Evolutionary conservation across 2,797 vertebrate genomes (phyloP).

Genomic region (Sphenodon punctatus): DNA sequence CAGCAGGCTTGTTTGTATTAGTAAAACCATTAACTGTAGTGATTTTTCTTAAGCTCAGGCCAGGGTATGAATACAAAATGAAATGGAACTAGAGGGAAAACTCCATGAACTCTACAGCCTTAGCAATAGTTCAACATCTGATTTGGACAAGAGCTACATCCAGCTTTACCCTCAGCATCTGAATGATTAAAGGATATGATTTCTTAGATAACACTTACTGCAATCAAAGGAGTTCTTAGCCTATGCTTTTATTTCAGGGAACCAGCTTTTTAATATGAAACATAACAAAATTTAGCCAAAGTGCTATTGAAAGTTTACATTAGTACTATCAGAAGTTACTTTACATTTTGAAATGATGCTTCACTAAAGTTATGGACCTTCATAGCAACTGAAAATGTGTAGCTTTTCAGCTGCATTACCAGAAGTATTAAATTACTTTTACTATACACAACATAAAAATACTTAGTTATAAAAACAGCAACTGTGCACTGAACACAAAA

Average conservation of each 20-base stretch:
- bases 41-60: too few relatives aligned
- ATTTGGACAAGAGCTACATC: too few relatives aligned
- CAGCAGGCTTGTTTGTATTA: too few relatives aligned
- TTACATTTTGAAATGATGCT: neutral
- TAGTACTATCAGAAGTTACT: slow-evolving; percentile 26
- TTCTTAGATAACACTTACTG: too few relatives aligned
- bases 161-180: too few relatives aligned
- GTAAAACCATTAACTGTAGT: too few relatives aligned
- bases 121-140: too few relatives aligned
- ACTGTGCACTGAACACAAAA: slow-evolving; percentile 63
- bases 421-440: slow-evolving; percentile 34
- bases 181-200: too few relatives aligned
- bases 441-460: slow-evolving; percentile 68
- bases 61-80: too few relatives aligned
- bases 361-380: slow-evolving; percentile 22
- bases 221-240: too few relatives aligned
- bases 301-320: slow-evolving; percentile 43
- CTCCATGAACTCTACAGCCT: too few relatives aligned
- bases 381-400: slow-evolving; percentile 39
- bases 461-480: slow-evolving; percentile 72
- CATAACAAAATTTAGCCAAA: slow-evolving; percentile 33
- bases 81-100: too few relatives aligned
- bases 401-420: slow-evolving; percentile 34
- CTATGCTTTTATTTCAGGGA: slow-evolving; percentile 67
- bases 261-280: slow-evolving; percentile 63